Conservation (phyloP, 2,113 vertebrate species). For the Oceanites oceanicus region DNA sequence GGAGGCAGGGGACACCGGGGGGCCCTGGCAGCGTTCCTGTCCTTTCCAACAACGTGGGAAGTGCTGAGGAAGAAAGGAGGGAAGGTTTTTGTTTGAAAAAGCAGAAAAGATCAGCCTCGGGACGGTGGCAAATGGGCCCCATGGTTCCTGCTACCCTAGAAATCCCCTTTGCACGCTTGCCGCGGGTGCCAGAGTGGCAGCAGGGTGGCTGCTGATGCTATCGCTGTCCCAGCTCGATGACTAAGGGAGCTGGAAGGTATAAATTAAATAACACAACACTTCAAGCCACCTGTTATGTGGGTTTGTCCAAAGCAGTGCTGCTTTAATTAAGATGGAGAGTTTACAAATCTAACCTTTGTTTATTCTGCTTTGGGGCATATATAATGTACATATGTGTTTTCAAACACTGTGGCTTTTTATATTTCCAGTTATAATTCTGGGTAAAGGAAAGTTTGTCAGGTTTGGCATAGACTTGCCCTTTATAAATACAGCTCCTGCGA, state of each 20-base stretch:
- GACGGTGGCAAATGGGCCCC: not conserved
- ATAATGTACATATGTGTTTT: slow-evolving; percentile 47
- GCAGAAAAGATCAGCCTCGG: not conserved
- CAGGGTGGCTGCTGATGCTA: slow-evolving; percentile 12
- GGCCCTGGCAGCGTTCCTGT: fast-evolving
- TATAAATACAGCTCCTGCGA: not conserved
- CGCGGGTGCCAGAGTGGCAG: fast-evolving
- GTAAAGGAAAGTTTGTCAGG: not conserved
- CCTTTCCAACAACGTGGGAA: not conserved
- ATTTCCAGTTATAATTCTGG: slow-evolving; percentile 49
- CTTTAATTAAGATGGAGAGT: slow-evolving; percentile 35
- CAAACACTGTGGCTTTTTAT: slow-evolving; percentile 44
- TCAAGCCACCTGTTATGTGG: slow-evolving; percentile 36
- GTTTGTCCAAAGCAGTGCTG: slow-evolving; percentile 6
- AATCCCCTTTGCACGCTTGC: not conserved
- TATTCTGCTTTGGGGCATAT: slow-evolving; percentile 55
- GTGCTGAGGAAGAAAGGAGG: not conserved
- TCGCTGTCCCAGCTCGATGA: slow-evolving; percentile 11
- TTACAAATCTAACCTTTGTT: slow-evolving; percentile 58
- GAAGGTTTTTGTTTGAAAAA: not conserved
- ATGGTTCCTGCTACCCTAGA: not conserved
- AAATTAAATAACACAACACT: slow-evolving; percentile 11
- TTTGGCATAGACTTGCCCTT: slow-evolving; percentile 31
- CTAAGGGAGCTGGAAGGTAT: slow-evolving; percentile 43
- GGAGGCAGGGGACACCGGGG: not conserved